Evolutionary conservation across 2,888 invertebrate species (phyloP), one percentile per base, ranked within the genome.

Genomic region (Scaptomyza cyrtandrae): DNA sequence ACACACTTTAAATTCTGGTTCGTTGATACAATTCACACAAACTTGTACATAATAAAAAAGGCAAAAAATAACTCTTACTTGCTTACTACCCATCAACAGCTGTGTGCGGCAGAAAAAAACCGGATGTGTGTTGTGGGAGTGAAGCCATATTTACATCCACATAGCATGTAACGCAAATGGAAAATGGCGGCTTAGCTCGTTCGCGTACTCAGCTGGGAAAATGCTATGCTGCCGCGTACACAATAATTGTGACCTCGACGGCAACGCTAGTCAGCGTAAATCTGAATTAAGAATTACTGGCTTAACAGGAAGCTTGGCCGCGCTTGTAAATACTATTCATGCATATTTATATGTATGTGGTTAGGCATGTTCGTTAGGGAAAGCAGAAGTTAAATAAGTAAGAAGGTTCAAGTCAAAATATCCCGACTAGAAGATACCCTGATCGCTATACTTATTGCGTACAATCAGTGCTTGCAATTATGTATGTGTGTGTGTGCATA

Each of bases 181-280:
- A 75, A 77, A 76, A 79, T 80, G 78, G 68, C 71, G 71, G 70
- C 67, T 72, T 52, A 57, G 68, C 64, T 49, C 49, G 27, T 29
- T 46, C 4, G 61, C 48, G 58, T 53, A 64, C 52, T 78, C 83
- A 80, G 78, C 80, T 86, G 84, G 86, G 74, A 80, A 67, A 75
- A 71, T 87, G 85, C 72, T 80, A 82, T 69, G 69, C 49, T 46
- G 69, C n/a, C n/a, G n/a, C n/a, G n/a, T n/a, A n/a, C n/a, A n/a
- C n/a, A n/a, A n/a, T 68, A 55, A 77, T 55, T 54, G 56, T 46
- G 75, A 46, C 69, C 74, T 63, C 56, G 27, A 56, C 44, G 50
- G 10, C 33, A 45, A 37, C 35, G 35, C 31, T 31, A 62, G n/a
- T 35, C 39, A 55, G 45, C 48, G 53, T 67, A 65, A 75, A 79